These are phyloP conservation scores for Nipponia nippon DNA, from an alignment of 2,113 vertebrate species.

Conservation along the genomic window DNA sequence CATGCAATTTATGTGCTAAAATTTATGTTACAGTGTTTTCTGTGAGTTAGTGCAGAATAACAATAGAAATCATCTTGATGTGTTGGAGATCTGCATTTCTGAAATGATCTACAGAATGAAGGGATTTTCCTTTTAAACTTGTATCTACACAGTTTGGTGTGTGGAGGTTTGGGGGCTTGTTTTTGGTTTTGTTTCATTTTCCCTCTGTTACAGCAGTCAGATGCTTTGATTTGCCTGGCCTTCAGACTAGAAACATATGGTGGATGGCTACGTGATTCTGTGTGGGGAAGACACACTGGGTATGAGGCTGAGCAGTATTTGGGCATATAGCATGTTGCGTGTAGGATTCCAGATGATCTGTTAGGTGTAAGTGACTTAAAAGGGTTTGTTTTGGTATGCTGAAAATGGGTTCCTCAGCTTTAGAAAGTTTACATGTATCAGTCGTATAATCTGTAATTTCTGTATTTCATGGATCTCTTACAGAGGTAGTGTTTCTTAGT, in stretches of 20 bases:
- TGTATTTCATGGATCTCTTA: neutral
- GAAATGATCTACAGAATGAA: neutral
- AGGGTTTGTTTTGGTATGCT: neutral
- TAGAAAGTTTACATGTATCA: neutral
- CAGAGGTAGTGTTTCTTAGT: neutral
- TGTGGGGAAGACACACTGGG: neutral
- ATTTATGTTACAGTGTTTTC: neutral
- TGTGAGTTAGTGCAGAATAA: neutral
- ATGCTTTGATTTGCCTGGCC: neutral
- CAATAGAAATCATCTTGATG: neutral
- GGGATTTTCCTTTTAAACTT: neutral
- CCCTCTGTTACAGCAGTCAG: neutral
- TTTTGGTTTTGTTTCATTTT: no score
- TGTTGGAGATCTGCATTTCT: neutral
- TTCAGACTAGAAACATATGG: neutral
- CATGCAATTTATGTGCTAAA: neutral
- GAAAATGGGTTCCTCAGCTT: neutral
- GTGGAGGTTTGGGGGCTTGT: fast-evolving
- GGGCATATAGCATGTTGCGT: neutral
- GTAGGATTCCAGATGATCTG: neutral
- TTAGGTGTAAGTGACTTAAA: neutral
- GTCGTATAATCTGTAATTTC: neutral
- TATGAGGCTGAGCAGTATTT: neutral
- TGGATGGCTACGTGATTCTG: neutral
- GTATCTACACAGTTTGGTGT: neutral